Base-by-base conservation (phyloP, 2,797 vertebrate genomes). In the Typhlichthys subterraneus region DNA sequence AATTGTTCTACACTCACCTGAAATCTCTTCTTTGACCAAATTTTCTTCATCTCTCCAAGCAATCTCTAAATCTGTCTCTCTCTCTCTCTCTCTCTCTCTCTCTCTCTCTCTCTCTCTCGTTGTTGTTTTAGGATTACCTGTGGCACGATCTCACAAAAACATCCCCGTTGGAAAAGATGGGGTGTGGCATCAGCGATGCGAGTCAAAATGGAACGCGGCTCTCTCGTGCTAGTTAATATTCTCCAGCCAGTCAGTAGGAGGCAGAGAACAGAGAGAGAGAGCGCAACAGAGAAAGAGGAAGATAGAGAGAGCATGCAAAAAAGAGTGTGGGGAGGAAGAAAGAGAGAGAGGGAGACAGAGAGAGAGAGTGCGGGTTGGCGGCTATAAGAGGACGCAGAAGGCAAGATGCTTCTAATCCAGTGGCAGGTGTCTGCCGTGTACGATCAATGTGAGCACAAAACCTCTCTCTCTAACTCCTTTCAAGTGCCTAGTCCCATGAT, bases 1-100 rank as follows among this genome's bases (percentile, higher is more conserved):
- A 38, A 38, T 38, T 8, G 33, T 38, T 38, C 5, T 8, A 8
- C 8, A 86, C 94, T 96, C 90, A 97, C 96, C 95, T 98, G 96
- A 91, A 97, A 96, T 84, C 95, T 94, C 88, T 97, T 97, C 92
- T 98, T 98, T 88, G 96, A 96, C 96, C 96, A 98, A 89, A 97
- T 97, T 92, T 97, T 97, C 94, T 98, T 98, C 96, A 97, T 98
- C 84, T 90, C 88, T 87, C 91, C 80, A 79, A 91, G 85, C 85
- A 85, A 81, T 76, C 50, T 79, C 81, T 67, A 79, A 51, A n/a
- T 19, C 15, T 29, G 48, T 56, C 33, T 45, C 54, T 45, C 52
- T 23, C 52, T n/a, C 52, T 53, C 52, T 15, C 23, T 19, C 46
- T 47, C 45, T 17, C 57, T 23, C 19, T 53, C 52, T 53, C 52